A percentile compares a stretch with the other conserved stretches of the same genome.
Evolutionary conservation across 2,888 invertebrate species (phyloP).

Genomic region (Candidula unifasciata): DNA sequence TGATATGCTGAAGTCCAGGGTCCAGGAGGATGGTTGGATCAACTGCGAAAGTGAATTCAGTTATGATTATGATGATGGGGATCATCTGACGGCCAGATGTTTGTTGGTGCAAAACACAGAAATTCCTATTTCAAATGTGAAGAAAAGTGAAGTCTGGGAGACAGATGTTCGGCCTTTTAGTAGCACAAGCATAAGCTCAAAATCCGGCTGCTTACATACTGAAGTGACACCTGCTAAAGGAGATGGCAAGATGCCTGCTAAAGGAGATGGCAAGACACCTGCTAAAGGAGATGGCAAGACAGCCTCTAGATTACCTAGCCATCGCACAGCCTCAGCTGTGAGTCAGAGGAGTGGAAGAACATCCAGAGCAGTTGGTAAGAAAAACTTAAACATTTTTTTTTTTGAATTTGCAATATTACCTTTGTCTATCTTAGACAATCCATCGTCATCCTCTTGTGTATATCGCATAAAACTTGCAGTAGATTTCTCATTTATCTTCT

Average conservation of each 20-base stretch:
- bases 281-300: neutral
- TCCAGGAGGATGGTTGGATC: slow-evolving; percentile 45
- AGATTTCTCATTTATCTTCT: too few species aligned
- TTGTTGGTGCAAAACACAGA: neutral
- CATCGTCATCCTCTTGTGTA: too few species aligned
- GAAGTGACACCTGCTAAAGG: neutral
- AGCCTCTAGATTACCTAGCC: neutral
- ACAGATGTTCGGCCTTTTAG: slow-evolving; percentile 54
- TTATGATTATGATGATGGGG: slow-evolving; percentile 39
- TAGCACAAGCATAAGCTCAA: slow-evolving; percentile 5
- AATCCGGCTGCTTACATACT: neutral
- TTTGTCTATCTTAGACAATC: too few species aligned
- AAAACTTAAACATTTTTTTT: neutral
- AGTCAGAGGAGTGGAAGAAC: slow-evolving; percentile 55
- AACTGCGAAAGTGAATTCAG: neutral
- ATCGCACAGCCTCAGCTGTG: slow-evolving; percentile 12
- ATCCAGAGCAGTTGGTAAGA: slow-evolving; percentile 68
- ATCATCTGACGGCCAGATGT: slow-evolving; percentile 13
- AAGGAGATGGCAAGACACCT: neutral
- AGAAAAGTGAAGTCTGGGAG: slow-evolving; percentile 53
- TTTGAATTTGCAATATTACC: neutral
- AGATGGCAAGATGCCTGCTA: neutral
- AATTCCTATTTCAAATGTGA: neutral
- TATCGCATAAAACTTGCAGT: too few species aligned
- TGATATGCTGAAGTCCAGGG: slow-evolving; percentile 30